Conservation (phyloP, 2,113 vertebrate genomes). For the Trachemys scripta region DNA sequence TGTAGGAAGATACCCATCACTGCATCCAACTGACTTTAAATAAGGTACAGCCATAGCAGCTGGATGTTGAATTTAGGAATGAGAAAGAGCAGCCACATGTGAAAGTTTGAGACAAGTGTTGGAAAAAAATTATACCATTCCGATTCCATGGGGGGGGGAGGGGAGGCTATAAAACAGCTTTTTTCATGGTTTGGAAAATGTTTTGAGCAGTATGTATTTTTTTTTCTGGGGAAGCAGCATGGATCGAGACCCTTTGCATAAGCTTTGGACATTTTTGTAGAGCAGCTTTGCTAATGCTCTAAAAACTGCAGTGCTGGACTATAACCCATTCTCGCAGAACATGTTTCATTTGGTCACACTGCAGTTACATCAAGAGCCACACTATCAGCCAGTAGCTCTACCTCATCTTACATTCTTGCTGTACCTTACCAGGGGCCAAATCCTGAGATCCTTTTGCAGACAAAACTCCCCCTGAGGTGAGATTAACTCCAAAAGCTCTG, state of each 20-base stretch:
- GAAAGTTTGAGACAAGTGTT: background rate
- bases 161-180: background rate
- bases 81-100: background rate
- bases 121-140: background rate
- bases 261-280: background rate
- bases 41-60: background rate
- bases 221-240: background rate
- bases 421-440: background rate
- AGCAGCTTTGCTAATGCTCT: background rate
- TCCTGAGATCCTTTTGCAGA: background rate
- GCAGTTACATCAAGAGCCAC: background rate
- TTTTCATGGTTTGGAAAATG: background rate
- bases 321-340: background rate
- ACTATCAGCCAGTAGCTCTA: conserved; percentile 34
- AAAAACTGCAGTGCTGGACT: conserved; percentile 17
- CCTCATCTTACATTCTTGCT: conserved; percentile 26
- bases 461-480: background rate
- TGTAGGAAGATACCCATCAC: background rate
- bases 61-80: background rate
- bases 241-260: background rate
- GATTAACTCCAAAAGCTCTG: background rate
- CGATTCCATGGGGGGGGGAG: background rate
- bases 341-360: conserved; percentile 2
- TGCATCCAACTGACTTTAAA: background rate
- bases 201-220: background rate